Percentiles rank a stretch among this genome's conserved stretches.
Evolutionary conservation across 2,797 vertebrate species (phyloP).

Genomic region (Macroramphosus scolopax): DNA sequence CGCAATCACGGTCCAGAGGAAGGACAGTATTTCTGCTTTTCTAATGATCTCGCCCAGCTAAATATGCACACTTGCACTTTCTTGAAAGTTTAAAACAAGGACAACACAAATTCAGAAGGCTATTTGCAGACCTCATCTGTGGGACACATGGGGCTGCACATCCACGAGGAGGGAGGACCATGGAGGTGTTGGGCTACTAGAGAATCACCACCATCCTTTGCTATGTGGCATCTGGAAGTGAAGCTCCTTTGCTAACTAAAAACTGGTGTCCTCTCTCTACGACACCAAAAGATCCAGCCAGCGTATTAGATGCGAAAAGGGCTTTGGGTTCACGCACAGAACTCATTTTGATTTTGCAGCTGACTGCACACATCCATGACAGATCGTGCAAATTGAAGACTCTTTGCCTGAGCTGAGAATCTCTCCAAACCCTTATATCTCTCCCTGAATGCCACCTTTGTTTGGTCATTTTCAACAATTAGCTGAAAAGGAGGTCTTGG

Average conservation of each 20-base stretch:
- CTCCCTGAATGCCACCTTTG: conserved; percentile 63
- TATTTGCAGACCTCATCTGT: conserved; percentile 39
- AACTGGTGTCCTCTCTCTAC: conserved; percentile 8
- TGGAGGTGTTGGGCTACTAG: neutral
- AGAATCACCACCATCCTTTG: conserved; percentile 7
- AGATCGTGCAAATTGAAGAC: conserved; percentile 22
- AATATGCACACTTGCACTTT: conserved; percentile 45
- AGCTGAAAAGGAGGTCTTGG: conserved; percentile 46
- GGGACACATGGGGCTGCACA: conserved; percentile 31
- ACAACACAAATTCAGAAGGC: conserved; percentile 30
- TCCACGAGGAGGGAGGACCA: conserved; percentile 5
- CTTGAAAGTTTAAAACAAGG: conserved; percentile 39
- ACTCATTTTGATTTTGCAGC: conserved; percentile 13
- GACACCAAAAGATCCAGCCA: conserved; percentile 1
- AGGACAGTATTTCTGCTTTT: conserved; percentile 38
- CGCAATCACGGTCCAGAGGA: conserved; percentile 41
- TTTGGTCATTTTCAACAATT: conserved; percentile 54
- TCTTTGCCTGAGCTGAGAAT: conserved; percentile 24
- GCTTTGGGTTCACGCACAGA: conserved; percentile 5
- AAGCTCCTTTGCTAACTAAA: conserved; percentile 20
- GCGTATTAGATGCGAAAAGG: conserved; percentile 6
- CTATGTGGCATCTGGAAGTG: conserved; percentile 10
- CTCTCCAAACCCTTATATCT: conserved; percentile 29
- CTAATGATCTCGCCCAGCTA: conserved; percentile 18
- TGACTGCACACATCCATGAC: conserved; percentile 11